Conservation (phyloP, 1,140 invertebrate genomes). For the Chionoecetes opilio region DNA sequence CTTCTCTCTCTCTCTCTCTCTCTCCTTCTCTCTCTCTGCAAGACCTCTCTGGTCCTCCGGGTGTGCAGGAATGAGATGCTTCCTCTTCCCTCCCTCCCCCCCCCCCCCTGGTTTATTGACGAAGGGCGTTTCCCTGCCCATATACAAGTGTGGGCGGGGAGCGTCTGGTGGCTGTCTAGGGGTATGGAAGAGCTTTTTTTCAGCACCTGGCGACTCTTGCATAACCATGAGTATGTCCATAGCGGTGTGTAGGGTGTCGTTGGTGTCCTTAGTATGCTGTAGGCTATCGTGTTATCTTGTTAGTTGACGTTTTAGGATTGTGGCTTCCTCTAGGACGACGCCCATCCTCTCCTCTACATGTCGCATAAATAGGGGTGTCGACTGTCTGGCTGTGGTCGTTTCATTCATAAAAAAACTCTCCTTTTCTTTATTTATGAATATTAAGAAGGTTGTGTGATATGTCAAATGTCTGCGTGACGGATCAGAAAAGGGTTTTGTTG, state of each 20-base stretch:
- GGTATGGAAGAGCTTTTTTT: not conserved
- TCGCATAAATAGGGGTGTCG: not conserved
- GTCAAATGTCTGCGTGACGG: not conserved
- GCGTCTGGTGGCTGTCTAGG: conserved; percentile 1
- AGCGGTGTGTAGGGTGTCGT: conserved; percentile 1
- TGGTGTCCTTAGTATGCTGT: not conserved
- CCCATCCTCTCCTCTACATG: not conserved
- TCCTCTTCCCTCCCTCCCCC: not conserved
- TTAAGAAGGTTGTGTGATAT: not conserved
- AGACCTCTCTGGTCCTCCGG: too few species aligned
- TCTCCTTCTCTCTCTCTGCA: too few species aligned
- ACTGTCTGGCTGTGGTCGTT: not conserved
- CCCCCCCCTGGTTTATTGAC: not conserved
- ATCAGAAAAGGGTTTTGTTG: not conserved
- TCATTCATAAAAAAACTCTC: not conserved
- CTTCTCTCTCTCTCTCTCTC: too few species aligned
- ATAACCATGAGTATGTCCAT: not conserved
- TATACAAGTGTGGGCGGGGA: not conserved
- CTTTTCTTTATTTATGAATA: not conserved
- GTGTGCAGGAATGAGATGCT: too few species aligned
- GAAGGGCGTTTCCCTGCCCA: not conserved
- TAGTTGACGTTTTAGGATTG: not conserved
- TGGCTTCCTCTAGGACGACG: not conserved
- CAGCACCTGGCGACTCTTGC: not conserved
- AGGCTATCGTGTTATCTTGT: not conserved